A percentile compares a stretch with the other conserved stretches of the same genome.
phyloP scores from a whole-genome alignment of 2,888 invertebrate genomes.

The Limnephilus auricula region DNA sequence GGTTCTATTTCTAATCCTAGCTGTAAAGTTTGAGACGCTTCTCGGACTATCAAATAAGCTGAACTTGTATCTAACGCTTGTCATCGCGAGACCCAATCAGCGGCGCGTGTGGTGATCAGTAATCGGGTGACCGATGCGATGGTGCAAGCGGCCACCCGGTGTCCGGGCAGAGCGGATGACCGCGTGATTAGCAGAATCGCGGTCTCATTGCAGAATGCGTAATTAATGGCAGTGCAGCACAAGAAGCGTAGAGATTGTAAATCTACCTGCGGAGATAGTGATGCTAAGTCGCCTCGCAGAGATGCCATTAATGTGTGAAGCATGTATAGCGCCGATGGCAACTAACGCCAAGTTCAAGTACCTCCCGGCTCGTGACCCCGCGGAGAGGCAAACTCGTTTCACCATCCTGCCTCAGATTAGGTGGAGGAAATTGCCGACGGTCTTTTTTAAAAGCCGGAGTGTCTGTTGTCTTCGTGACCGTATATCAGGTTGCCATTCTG shows the following conservation, averaged over 20 bases:
- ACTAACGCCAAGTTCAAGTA: conserved; percentile 56
- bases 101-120: neutral
- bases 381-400: conserved; percentile 46
- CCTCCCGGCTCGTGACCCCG: conserved; percentile 52
- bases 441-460: conserved; percentile 5
- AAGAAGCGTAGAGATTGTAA: conserved; percentile 9
- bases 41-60: conserved; percentile 5
- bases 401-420: conserved; percentile 38
- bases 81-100: neutral
- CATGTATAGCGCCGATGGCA: neutral
- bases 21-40: neutral
- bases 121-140: neutral
- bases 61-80: neutral
- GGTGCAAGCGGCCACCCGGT: neutral
- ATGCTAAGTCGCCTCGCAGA: conserved; percentile 12
- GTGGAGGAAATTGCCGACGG: conserved; percentile 27
- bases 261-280: conserved; percentile 38
- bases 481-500: neutral
- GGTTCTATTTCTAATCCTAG: neutral
- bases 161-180: neutral
- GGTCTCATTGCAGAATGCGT: neutral
- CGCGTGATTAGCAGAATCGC: neutral
- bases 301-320: neutral
- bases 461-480: neutral
- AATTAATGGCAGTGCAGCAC: neutral